Evolutionary conservation across 2,113 vertebrate species (phyloP), one percentile per base, ranked within the genome.

Genomic region (Lepus americanus): DNA sequence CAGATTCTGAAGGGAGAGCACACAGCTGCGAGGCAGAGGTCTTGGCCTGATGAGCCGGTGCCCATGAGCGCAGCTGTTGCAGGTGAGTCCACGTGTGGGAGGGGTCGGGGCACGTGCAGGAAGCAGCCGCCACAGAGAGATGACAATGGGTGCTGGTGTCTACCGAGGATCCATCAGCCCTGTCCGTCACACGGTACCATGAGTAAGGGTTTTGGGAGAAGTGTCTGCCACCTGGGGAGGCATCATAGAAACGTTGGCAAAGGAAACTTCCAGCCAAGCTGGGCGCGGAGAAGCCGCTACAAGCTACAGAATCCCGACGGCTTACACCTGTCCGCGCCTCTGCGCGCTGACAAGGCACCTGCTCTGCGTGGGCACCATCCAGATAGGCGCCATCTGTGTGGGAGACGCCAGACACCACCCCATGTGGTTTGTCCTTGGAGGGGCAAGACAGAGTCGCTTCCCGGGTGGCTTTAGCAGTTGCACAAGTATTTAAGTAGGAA

Each of bases 21-120:
- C 1, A 0, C 0, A 2, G 10, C 55, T 1, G 1, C 51, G 31
- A 63, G 76, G 55, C 0, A 1, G 44, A 27, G 4, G 3, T 70
- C 53, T 2, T 29, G 23, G 20, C 17, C 67, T 6, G 16, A 22
- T 1, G 0, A 0, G 6, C 14, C 0, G 0, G 63, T 0, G 19
- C 8, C 5, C 0, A 0, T 1, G 44, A 12, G 51, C 2, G 17
- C 25, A 27, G 93, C 16, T 3, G 36, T 5, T 9, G 69, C 1
- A 36, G 33, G 16, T 1, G 14, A 36, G n/a, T 22, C 53, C 39
- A 31, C 44, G 1, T 3, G 6, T 1, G 4, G 72, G 22, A 8
- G 5, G 4, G 0, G 3, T 0, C 9, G 66, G 29, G 20, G 25
- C 1, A 7, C 6, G 69, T 22, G 69, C n/a, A 9, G 20, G 67